A percentile compares a stretch with the other conserved stretches of the same genome.
Conservation (phyloP, 37 sponge, comb jelly and placozoan genomes). For the Cliona cf. orientalis region DNA sequence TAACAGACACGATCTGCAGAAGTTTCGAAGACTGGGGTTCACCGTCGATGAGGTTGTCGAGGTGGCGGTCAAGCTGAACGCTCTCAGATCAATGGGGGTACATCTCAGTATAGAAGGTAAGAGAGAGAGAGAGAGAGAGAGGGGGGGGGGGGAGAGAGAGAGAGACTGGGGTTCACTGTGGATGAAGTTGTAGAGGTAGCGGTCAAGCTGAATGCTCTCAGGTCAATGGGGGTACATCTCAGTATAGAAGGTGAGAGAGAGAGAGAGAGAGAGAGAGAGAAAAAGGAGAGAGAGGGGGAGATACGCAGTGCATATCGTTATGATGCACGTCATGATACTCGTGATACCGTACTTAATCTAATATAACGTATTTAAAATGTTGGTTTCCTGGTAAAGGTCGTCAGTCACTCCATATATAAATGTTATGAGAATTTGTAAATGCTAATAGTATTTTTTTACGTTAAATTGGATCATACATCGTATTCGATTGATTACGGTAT, state of each 20-base stretch:
- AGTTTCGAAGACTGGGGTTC: constrained; percentile 49
- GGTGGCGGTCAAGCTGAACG: constrained; percentile 60
- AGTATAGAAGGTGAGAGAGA: constrained; percentile 67
- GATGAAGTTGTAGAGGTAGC: constrained; percentile 67
- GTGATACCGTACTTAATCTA: too few species aligned
- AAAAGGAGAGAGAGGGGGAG: too few species aligned
- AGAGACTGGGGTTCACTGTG: constrained; percentile 43
- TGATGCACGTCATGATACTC: too few species aligned
- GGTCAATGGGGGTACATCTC: constrained; percentile 50
- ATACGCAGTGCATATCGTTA: too few species aligned
- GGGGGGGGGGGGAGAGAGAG: too few species aligned
- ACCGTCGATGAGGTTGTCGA: constrained; percentile 60
- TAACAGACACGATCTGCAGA: constrained; percentile 1
- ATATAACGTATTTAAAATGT: too few species aligned
- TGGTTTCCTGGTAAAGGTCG: too few species aligned
- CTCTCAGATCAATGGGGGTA: constrained; percentile 56
- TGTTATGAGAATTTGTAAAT: too few species aligned
- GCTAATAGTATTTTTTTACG: neutral
- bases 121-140: neutral
- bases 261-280: too few species aligned
- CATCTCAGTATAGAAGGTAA: constrained; percentile 59
- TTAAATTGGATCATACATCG: neutral
- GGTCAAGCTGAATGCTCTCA: constrained; percentile 63
- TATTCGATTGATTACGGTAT: neutral
- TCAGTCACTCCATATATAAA: too few species aligned